A percentile compares a stretch with the other conserved stretches of the same genome.
Evolutionary conservation across 1,140 invertebrate genomes (phyloP).

Genomic region (Phthorimaea operculella): DNA sequence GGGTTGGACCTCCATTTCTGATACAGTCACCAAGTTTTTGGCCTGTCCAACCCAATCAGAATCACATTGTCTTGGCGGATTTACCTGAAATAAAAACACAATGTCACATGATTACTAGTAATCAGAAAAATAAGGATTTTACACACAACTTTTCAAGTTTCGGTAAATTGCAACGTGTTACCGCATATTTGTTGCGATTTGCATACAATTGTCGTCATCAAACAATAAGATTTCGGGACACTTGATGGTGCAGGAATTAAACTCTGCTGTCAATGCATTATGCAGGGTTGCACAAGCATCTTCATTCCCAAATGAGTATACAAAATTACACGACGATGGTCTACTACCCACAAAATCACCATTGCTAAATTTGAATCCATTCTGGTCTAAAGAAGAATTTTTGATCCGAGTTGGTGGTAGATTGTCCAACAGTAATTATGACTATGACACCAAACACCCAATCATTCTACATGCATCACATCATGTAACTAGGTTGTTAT

Average conservation of each 20-base stretch:
- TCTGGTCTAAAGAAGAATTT: not conserved
- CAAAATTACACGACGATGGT: not conserved
- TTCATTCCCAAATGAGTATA: not conserved
- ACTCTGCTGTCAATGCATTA: conserved; percentile 3
- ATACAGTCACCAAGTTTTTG: not conserved
- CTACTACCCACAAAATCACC: not conserved
- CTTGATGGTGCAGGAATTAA: not conserved
- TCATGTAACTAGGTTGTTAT: conserved; percentile 24
- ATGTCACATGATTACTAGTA: not conserved
- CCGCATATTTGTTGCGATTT: conserved; percentile 4
- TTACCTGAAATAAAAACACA: conserved; percentile 6
- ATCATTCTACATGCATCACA: conserved; percentile 28
- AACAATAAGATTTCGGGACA: conserved; percentile 1
- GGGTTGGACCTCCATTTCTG: conserved; percentile 3
- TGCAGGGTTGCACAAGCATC: conserved; percentile 5
- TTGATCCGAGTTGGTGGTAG: not conserved
- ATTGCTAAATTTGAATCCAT: not conserved
- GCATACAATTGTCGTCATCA: conserved; percentile 1
- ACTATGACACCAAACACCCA: conserved; percentile 27
- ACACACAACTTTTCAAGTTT: conserved; percentile 2
- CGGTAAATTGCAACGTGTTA: conserved; percentile 5
- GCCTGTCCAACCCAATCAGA: not conserved
- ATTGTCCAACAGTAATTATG: conserved; percentile 3
- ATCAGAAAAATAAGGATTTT: not conserved
- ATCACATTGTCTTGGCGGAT: not conserved